These are phyloP conservation scores for Desmodus rotundus DNA, from an alignment of 2,113 vertebrate species.

Conservation along the genomic window DNA sequence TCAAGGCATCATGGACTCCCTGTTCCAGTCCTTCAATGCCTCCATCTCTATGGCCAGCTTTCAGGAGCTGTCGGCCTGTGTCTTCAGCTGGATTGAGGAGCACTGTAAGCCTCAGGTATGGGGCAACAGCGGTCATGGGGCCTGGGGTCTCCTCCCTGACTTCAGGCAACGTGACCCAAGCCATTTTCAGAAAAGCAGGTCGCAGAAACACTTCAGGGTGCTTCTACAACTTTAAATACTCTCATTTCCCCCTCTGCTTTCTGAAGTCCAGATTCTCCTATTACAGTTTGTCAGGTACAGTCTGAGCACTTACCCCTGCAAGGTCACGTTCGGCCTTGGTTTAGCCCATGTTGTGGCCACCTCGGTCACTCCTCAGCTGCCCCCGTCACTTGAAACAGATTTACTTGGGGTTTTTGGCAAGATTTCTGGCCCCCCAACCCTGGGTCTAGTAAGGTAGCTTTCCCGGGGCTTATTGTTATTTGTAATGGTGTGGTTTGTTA, in stretches of 20 bases:
- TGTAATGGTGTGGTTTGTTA: neutral
- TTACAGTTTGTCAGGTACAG: neutral
- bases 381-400: neutral
- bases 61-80: slow-evolving; percentile 95
- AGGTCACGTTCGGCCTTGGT: neutral
- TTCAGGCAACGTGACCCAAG: neutral
- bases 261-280: neutral
- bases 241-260: neutral
- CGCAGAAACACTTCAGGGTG: neutral
- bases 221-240: neutral
- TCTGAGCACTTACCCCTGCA: too few species aligned
- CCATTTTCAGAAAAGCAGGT: neutral
- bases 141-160: neutral
- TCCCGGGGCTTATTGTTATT: neutral
- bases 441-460: neutral
- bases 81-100: slow-evolving; percentile 99
- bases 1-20: slow-evolving; percentile 97
- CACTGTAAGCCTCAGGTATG: slow-evolving; percentile 97
- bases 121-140: neutral
- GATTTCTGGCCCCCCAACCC: neutral
- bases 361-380: neutral
- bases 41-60: slow-evolving; percentile 94
- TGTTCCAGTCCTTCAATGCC: slow-evolving; percentile 95
- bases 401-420: neutral
- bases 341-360: neutral